These are phyloP conservation scores for Petrocephalus zakoni DNA, from an alignment of 2,113 vertebrate species.

Conservation along the genomic window DNA sequence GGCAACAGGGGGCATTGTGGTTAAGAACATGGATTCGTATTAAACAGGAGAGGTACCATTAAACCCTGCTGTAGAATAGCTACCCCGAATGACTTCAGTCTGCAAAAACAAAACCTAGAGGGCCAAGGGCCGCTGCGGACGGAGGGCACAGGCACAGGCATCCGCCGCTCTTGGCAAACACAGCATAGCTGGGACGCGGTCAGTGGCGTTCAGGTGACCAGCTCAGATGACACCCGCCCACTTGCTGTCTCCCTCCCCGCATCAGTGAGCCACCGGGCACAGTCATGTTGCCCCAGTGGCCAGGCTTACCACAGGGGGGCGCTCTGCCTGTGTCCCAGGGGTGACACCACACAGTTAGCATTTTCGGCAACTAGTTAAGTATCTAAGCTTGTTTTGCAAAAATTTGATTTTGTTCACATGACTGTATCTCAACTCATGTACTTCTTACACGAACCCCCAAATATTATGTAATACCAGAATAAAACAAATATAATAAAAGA, in stretches of 20 bases:
- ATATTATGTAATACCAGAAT: neutral
- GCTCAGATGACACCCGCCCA: conserved; percentile 14
- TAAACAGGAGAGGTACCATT: neutral
- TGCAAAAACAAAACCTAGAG: neutral
- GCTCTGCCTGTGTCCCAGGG: neutral
- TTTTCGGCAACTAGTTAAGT: neutral
- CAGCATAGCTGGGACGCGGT: conserved; percentile 17
- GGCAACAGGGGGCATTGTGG: neutral
- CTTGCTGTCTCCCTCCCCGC: conserved; percentile 28
- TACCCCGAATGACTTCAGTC: neutral
- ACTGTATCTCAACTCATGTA: neutral
- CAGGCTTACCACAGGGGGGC: conserved; percentile 15
- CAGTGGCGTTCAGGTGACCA: conserved; percentile 4
- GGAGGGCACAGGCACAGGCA: neutral
- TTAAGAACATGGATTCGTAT: neutral
- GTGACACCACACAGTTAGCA: conserved; percentile 20
- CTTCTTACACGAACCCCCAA: neutral
- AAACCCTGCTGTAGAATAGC: neutral
- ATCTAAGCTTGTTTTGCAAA: neutral
- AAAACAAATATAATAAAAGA: neutral
- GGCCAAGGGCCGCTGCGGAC: neutral
- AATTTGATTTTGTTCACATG: neutral
- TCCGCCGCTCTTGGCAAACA: neutral
- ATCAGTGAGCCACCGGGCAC: conserved; percentile 28
- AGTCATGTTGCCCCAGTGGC: conserved; percentile 16